Base-by-base conservation (phyloP, 2,888 invertebrate genomes). In the Terebella lapidaria region DNA sequence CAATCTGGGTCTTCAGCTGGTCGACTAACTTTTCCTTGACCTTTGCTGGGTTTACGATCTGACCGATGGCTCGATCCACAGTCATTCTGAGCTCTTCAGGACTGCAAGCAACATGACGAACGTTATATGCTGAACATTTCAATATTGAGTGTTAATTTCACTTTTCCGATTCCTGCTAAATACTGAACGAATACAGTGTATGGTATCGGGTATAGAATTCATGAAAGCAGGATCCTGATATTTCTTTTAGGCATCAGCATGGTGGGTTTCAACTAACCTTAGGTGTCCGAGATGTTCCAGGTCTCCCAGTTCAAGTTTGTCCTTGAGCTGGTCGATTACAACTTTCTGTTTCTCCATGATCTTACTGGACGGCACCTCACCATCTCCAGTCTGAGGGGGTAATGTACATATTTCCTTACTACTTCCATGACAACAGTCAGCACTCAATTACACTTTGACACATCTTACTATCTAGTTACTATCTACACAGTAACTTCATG, bases 1-100 rank as follows among this genome's bases (percentile, higher is more conserved):
- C 88, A 58, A 99, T 93, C 83, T 99, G 97, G 0, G 94, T 92
- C 81, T 96, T 95, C 24, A 99, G 83, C 81, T 99, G 97, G 52
- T 86, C 86, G 24, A 99, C 94, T 22, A 99, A 84, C 81, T 96
- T 94, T 74, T 96, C 96, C 81, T 97, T 96, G 83, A 96, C 93
- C 78, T 93, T 89, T 64, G 94, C 86, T 20, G 93, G 93, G 71
- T 93, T 94, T 24, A 96, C 90, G 74, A 96, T 88, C 87, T 88
- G 75, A 46, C 76, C 74, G 26, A 81, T 74, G 22, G 81, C 81
- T 61, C 71, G 71, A 62, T 81, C 79, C 4, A 81, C 79, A 5
- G 76, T 73, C 52, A 75, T 70, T 60, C 75, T 64, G 27, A 81
- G 63, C 52, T 81, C 77, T 30, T 81, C 80, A 1, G 78, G 67